Evolutionary conservation across 2,797 vertebrate genomes (phyloP), one percentile per base, ranked within the genome.

Genomic region (Sebastes paucispinis): DNA sequence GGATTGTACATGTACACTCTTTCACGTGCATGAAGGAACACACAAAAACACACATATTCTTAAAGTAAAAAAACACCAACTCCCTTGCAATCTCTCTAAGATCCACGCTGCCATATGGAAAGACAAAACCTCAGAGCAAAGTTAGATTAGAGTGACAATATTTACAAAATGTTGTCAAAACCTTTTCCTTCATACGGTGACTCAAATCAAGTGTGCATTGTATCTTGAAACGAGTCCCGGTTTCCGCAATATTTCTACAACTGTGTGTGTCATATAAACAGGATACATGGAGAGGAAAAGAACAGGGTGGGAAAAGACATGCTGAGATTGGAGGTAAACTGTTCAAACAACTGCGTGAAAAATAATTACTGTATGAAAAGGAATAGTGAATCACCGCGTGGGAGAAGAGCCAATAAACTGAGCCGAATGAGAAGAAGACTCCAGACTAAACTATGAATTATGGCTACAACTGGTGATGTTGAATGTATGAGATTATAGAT

Each of bases 281-380:
- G 95, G 95, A 96, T 93, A 92, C 81, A 87, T 89, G 75, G 36
- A 87, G 87, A 93, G 92, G 94, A 94, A 95, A 92, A 89, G 84
- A 87, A 75, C 80, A 80, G 87, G 91, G 89, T 93, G 91, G 92
- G 92, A 93, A 94, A 88, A 91, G 84, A 86, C 79, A 62, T 75
- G 63, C 84, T 79, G 69, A 82, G 79, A 69, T 83, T 66, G 57
- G 84, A 83, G 52, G 75, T 82, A 68, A 88, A 85, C 76, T 25
- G 54, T 85, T 88, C 65, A 75, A 90, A 81, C 73, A 81, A 79
- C 50, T 47, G 74, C 18, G 69, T 80, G 84, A 80, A 88, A 89
- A 88, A 89, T 85, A 73, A 84, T 72, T 29, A 36, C 54, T 73
- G 57, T 54, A 65, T 71, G 54, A 81, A 36, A 86, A 79, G 81